phyloP scores from a whole-genome alignment of 2,888 invertebrate species.

The Epirrhoe alternata region DNA sequence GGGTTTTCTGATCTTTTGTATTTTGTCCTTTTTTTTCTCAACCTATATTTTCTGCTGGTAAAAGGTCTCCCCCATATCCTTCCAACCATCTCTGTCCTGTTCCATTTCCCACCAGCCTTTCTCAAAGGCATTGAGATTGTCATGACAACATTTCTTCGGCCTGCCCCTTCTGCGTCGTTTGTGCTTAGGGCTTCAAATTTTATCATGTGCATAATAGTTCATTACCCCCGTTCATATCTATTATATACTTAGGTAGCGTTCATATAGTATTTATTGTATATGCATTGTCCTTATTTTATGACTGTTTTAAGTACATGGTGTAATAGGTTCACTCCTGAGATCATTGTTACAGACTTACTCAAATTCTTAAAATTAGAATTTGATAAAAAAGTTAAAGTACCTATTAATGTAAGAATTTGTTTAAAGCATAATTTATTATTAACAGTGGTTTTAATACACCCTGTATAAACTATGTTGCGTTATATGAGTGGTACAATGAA shows the following conservation, averaged over 20 bases:
- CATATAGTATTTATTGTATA: slow-evolving; percentile 24
- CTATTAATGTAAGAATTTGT: no score
- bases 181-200: background rate
- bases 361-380: no score
- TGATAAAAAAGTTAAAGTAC: no score
- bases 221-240: slow-evolving; percentile 2
- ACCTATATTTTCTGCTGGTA: background rate
- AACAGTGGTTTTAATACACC: background rate
- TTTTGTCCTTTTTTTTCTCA: background rate
- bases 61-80: no score
- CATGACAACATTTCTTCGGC: no score
- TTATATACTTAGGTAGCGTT: background rate
- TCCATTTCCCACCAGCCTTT: no score
- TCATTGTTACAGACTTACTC: no score
- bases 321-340: background rate
- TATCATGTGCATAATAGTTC: slow-evolving; percentile 1
- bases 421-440: background rate
- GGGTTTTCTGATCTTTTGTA: no score
- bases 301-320: background rate
- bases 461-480: background rate
- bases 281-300: no score
- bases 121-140: background rate
- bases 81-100: no score
- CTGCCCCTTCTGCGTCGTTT: no score
- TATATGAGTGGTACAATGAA: slow-evolving; percentile 23